phyloP scores from a whole-genome alignment of 2,888 invertebrate species.

The Pollenia amentaria region DNA sequence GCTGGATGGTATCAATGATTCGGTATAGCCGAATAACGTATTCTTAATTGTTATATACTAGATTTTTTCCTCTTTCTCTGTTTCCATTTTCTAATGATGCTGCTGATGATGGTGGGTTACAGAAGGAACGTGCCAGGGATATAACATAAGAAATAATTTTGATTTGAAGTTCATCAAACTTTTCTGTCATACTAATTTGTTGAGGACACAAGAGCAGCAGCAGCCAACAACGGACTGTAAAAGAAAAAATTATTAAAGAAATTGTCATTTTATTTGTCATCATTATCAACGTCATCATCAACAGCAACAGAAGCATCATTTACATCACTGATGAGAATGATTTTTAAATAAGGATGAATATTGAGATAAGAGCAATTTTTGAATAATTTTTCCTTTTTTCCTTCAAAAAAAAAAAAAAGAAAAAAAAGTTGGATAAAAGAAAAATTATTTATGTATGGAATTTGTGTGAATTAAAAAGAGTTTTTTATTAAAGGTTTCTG shows the following conservation, averaged over 20 bases:
- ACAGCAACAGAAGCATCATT: constrained; percentile 20
- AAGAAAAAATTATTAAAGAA: constrained; percentile 5
- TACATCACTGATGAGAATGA: constrained; percentile 36
- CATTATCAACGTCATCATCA: constrained; percentile 1
- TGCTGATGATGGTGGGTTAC: constrained; percentile 33
- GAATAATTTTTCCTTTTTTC: constrained; percentile 12
- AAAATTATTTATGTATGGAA: neutral
- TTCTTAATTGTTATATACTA: no score
- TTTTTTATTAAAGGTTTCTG: neutral
- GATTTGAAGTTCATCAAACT: constrained; percentile 72
- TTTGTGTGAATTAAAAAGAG: neutral
- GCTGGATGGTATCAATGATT: no score
- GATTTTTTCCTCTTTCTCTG: neutral
- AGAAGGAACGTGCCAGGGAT: constrained; percentile 68
- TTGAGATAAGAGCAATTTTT: constrained; percentile 13
- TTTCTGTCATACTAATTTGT: constrained; percentile 68
- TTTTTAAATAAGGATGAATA: constrained; percentile 42
- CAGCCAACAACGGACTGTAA: neutral
- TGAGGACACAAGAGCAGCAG: constrained; percentile 15
- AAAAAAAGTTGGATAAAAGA: neutral
- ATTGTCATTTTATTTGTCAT: constrained; percentile 56
- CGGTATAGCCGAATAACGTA: no score
- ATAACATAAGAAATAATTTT: constrained; percentile 64
- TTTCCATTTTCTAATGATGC: constrained; percentile 51
- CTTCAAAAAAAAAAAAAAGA: no score